Conservation (phyloP, 2,888 invertebrate species). For the Cyclophora albipunctata region DNA sequence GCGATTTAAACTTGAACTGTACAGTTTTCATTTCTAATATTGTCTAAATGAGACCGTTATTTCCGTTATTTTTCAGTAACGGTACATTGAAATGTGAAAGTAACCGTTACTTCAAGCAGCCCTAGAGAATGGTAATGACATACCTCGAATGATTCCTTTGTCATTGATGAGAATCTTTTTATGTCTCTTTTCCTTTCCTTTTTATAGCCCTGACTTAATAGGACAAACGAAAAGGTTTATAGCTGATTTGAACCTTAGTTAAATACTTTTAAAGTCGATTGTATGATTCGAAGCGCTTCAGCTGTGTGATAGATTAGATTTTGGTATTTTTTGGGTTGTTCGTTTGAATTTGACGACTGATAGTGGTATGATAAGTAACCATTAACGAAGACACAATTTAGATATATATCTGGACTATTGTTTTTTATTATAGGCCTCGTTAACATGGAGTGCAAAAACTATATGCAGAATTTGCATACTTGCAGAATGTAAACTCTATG, state of each 20-base stretch:
- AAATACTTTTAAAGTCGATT: neutral
- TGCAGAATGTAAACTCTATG: too few relatives aligned
- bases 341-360: neutral
- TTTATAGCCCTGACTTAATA: slow-evolving; percentile 10
- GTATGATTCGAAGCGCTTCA: neutral
- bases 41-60: too few relatives aligned
- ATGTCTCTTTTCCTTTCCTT: slow-evolving; percentile 6
- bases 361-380: neutral
- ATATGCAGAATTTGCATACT: too few relatives aligned
- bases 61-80: too few relatives aligned
- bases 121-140: slow-evolving; percentile 2
- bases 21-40: too few relatives aligned
- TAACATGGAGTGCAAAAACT: too few relatives aligned
- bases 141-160: slow-evolving; percentile 7
- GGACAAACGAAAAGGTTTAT: slow-evolving; percentile 3
- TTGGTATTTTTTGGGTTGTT: neutral
- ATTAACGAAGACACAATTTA: too few relatives aligned
- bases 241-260: neutral
- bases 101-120: too few relatives aligned
- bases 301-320: neutral
- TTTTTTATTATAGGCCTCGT: neutral
- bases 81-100: too few relatives aligned
- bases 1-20: too few relatives aligned
- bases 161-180: slow-evolving; percentile 15
- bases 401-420: neutral